phyloP scores from a whole-genome alignment of 2,888 invertebrate species.

The Elmis aenea region DNA sequence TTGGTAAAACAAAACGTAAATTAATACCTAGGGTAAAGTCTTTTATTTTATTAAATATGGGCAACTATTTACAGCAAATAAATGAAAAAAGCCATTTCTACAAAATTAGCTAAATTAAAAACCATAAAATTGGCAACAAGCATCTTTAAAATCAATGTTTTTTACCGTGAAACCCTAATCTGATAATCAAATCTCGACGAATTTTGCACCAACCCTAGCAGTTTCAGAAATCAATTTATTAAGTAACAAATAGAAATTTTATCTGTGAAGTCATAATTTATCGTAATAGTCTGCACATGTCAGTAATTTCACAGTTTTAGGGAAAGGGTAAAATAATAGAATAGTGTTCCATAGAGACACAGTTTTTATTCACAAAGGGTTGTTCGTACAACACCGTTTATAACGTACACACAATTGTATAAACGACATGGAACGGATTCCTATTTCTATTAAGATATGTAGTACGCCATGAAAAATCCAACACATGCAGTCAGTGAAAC shows the following conservation, averaged over 20 bases:
- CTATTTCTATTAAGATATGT: constrained; percentile 23
- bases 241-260: constrained; percentile 1
- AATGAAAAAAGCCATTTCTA: too few species aligned
- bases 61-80: too few species aligned
- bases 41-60: too few species aligned
- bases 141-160: too few species aligned
- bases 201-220: too few species aligned
- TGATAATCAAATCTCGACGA: too few species aligned
- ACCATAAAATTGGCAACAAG: too few species aligned
- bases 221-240: background rate
- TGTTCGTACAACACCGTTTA: constrained; percentile 20
- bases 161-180: too few species aligned
- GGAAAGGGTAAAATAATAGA: constrained; percentile 24
- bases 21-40: too few species aligned
- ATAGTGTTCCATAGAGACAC: constrained; percentile 22
- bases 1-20: too few species aligned
- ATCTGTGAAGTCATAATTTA: constrained; percentile 14
- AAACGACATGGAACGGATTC: constrained; percentile 19
- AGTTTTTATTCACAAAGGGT: constrained; percentile 18
- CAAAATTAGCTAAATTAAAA: too few species aligned
- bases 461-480: constrained; percentile 17
- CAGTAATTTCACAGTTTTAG: constrained; percentile 23
- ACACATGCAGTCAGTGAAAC: too few species aligned
- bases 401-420: constrained; percentile 14
- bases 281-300: constrained; percentile 14